Evolutionary conservation across 2,113 vertebrate species (phyloP).

Genomic region (Rhea americana): DNA sequence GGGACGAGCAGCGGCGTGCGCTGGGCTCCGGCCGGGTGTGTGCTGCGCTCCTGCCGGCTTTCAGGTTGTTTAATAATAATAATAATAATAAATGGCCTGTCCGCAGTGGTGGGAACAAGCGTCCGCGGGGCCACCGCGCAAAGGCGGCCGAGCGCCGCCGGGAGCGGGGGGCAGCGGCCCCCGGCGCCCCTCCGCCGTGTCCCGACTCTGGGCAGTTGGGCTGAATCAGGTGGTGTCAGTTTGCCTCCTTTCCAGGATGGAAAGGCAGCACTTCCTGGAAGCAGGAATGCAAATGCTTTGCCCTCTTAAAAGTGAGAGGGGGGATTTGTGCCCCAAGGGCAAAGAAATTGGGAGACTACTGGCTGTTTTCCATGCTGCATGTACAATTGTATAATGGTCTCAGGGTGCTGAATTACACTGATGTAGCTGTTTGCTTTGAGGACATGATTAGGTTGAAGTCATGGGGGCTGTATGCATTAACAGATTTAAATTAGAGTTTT

Average conservation of each 20-base stretch:
- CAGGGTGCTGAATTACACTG: neutral
- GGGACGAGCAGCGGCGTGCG: neutral
- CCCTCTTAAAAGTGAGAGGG: neutral
- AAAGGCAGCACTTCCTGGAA: neutral
- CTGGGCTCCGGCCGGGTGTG: neutral
- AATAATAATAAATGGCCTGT: too few relatives aligned
- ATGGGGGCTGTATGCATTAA: neutral
- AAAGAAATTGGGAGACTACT: neutral
- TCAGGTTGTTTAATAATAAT: too few relatives aligned
- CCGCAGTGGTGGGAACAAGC: neutral
- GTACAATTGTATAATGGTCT: neutral
- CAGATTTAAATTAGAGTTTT: conserved; percentile 7
- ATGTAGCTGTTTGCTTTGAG: neutral
- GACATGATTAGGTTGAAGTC: conserved; percentile 19
- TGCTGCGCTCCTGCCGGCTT: neutral
- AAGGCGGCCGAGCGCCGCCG: neutral
- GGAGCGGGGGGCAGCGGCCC: neutral
- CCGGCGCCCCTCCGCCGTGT: rapidly evolving
- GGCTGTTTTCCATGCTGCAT: rapidly evolving
- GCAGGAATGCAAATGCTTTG: neutral
- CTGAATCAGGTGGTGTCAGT: rapidly evolving
- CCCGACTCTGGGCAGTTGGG: neutral
- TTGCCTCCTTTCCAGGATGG: neutral
- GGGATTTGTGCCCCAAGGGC: neutral
- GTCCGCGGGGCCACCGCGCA: neutral